These are phyloP conservation scores for Sceloporus undulatus DNA, from an alignment of 2,113 vertebrate genomes.

Conservation along the genomic window DNA sequence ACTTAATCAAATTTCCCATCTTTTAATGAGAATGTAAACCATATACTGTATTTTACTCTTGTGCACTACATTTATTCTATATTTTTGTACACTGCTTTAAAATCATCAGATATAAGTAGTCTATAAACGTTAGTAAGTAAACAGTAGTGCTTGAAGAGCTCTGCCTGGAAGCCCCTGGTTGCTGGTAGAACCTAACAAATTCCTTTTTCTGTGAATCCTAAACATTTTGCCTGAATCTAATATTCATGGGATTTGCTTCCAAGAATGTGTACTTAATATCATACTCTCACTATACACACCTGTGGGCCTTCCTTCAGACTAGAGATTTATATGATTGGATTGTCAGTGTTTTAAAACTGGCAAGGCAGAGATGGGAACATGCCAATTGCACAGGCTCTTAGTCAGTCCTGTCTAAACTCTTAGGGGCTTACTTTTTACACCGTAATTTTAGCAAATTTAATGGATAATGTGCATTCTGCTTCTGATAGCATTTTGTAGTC, in stretches of 20 bases:
- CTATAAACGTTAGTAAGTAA: too few species aligned
- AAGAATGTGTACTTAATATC: background rate
- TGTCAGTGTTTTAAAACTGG: background rate
- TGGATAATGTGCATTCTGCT: background rate
- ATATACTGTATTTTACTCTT: too few species aligned
- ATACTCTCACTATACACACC: background rate
- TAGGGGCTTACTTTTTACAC: background rate
- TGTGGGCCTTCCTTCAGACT: background rate
- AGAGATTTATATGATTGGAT: background rate
- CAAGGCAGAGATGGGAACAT: background rate
- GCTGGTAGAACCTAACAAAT: rapidly evolving
- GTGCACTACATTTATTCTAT: too few species aligned
- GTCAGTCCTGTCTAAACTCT: background rate
- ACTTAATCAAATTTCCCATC: too few species aligned
- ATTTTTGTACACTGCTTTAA: too few species aligned
- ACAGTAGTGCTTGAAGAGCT: background rate
- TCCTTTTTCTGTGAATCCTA: background rate
- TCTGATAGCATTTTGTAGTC: background rate
- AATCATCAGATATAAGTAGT: too few species aligned
- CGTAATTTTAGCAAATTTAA: background rate
- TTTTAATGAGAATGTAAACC: too few species aligned
- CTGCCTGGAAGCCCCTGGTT: background rate
- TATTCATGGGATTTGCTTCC: background rate
- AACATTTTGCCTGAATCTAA: background rate
- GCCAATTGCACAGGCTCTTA: background rate